Percentiles rank a stretch among this genome's conserved stretches.
Conservation (phyloP, 2,888 invertebrate genomes). For the Synanthedon vespiformis region DNA sequence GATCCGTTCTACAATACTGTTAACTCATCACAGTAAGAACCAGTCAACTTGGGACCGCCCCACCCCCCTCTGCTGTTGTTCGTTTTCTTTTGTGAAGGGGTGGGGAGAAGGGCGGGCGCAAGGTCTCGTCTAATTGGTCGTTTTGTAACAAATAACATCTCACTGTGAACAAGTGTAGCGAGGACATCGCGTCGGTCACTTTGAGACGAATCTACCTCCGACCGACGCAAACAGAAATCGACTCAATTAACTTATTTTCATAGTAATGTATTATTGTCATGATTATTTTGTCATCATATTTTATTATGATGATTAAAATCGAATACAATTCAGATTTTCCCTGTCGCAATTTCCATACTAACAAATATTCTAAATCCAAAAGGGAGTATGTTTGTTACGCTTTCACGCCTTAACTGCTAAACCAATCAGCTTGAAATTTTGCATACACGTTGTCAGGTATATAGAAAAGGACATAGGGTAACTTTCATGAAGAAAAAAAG, state of each 20-base stretch:
- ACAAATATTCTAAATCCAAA: no score
- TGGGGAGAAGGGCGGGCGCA: background rate
- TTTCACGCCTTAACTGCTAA: no score
- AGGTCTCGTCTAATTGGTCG: conserved; percentile 14
- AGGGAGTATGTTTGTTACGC: no score
- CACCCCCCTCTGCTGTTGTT: background rate
- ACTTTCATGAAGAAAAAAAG: no score
- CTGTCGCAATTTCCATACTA: background rate
- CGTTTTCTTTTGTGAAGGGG: background rate
- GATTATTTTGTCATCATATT: no score
- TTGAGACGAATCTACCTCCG: conserved; percentile 40
- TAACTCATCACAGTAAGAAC: conserved; percentile 31
- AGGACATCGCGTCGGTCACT: conserved; percentile 32
- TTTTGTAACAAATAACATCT: conserved; percentile 29
- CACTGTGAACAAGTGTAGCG: conserved; percentile 37
- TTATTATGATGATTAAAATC: no score
- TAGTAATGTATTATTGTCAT: no score
- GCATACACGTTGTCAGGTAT: no score
- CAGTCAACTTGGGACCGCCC: conserved; percentile 15
- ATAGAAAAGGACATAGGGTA: no score
- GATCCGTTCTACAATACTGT: conserved; percentile 43
- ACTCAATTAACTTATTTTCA: conserved; percentile 2
- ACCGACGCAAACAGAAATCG: conserved; percentile 26
- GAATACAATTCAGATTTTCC: background rate
- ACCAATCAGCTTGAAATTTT: no score